Conservation (phyloP, 2,888 invertebrate genomes). For the Aspidiotus rigidus region DNA sequence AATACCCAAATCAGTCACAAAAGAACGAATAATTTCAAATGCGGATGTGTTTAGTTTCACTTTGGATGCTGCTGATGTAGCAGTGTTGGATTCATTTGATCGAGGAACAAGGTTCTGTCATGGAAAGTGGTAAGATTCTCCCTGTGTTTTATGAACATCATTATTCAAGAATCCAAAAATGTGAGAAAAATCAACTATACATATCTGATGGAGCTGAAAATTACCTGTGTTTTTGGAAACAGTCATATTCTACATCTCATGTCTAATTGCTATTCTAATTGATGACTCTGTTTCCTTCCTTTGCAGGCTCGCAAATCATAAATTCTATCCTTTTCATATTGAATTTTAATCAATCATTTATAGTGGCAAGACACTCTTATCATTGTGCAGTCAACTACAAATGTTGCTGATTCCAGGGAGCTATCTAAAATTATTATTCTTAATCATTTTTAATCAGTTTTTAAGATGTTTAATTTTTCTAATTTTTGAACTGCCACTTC, state of each 20-base stretch:
- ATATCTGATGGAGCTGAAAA: too few relatives aligned
- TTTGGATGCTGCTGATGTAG: constrained; percentile 34
- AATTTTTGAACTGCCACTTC: too few relatives aligned
- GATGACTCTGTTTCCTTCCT: neutral
- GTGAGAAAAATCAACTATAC: neutral
- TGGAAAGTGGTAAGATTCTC: constrained; percentile 33
- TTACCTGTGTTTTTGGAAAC: too few relatives aligned
- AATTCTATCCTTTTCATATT: constrained; percentile 48
- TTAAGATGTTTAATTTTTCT: too few relatives aligned
- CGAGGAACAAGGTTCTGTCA: constrained; percentile 32
- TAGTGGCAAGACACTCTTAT: too few relatives aligned
- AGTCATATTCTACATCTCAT: too few relatives aligned
- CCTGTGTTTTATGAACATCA: too few relatives aligned
- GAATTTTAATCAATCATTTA: constrained; percentile 40
- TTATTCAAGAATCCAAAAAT: neutral
- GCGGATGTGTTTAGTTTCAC: constrained; percentile 38
- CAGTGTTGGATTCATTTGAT: constrained; percentile 36
- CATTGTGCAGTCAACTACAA: too few relatives aligned
- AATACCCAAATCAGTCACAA: constrained; percentile 38
- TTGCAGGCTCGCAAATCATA: constrained; percentile 43
- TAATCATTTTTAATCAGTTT: too few relatives aligned
- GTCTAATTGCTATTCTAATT: neutral
- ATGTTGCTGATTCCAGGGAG: too few relatives aligned
- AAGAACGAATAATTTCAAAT: constrained; percentile 37
- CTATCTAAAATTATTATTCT: too few relatives aligned